Base-by-base conservation (phyloP, 1,140 invertebrate species). In the Drosophila equinoxialis region DNA sequence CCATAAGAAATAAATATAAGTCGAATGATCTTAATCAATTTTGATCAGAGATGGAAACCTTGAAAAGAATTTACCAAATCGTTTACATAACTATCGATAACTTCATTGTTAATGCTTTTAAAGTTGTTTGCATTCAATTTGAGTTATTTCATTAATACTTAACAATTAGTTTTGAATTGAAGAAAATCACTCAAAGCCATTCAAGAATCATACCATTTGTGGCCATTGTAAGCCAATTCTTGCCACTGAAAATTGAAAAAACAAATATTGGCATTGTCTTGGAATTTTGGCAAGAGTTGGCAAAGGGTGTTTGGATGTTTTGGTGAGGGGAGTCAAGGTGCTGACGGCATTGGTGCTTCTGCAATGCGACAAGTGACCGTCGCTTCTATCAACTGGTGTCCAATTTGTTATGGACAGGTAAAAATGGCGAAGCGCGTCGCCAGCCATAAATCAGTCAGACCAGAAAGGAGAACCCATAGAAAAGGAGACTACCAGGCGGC, bases 341-440 rank as follows among this genome's bases (percentile, higher is more conserved):
- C 30, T 30, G 5, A 6, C 45, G 14, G 45, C 14, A 7, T 48
- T 51, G 17, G n/a, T 51, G 45, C 69, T 68, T 75, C 83, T 87
- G 83, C 83, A 86, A 71, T 86, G 83, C 83, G 83, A 86, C 83
- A 86, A 87, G 84, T 87, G 77, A 80, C 67, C 20, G 45, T 20
- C 55, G 57, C 66, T 67, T 74, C 84, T 78, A 89, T 87, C 83
- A 87, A 87, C 84, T 87, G 84, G 83, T 87, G 84, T 87, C 83
- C 83, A 87, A 87, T 87, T 87, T 89, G 79, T 80, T 87, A 89
- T 80, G 79, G 83, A 73, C 84, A 83, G 83, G 80, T 87, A 87
- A 79, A 80, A 87, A 87, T 87, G 79, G 84, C 83, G 68, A 71
- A 77, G 76, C 83, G 80, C 73, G 83, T 48, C 69, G 62, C 62